These are phyloP conservation scores for Aurelia aurita complex sp. Pacific DNA, from an alignment of 30 jellyfish, hydroid and myxozoan genomes.

Conservation along the genomic window DNA sequence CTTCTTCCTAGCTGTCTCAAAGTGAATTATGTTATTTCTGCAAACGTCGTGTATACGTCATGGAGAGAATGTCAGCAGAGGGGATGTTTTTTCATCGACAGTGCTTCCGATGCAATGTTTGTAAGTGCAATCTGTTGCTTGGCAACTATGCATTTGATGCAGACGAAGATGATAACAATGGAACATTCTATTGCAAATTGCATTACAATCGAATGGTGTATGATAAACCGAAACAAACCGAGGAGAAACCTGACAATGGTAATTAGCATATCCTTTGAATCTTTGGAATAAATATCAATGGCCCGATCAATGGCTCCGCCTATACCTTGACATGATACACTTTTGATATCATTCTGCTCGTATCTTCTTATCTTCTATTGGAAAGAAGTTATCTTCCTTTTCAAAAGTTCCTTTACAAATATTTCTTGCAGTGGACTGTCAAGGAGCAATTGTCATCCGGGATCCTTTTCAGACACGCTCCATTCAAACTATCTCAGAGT, in stretches of 20 bases:
- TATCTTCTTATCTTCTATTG: too few relatives aligned
- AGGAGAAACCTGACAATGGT: conserved; percentile 5
- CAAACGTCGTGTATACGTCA: conserved; percentile 84
- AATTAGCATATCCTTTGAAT: background rate
- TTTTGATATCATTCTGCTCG: too few relatives aligned
- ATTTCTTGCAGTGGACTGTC: too few relatives aligned
- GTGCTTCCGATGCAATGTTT: conserved; percentile 78
- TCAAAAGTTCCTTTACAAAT: too few relatives aligned
- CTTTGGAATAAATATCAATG: too few relatives aligned
- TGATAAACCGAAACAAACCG: conserved; percentile 23
- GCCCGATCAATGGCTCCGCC: too few relatives aligned
- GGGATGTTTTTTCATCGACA: conserved; percentile 92
- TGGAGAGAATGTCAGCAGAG: conserved; percentile 95
- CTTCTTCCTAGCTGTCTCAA: conserved; percentile 68
- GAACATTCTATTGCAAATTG: conserved; percentile 83
- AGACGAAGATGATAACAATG: conserved; percentile 61
- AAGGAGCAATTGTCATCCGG: too few relatives aligned
- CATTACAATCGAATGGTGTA: conserved; percentile 81
- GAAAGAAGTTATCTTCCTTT: too few relatives aligned
- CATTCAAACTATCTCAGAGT: too few relatives aligned
- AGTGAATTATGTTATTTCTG: conserved; percentile 90
- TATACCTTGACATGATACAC: too few relatives aligned
- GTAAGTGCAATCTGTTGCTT: conserved; percentile 87
- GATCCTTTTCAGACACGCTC: too few relatives aligned
- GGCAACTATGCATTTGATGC: conserved; percentile 88